Evolutionary conservation across 2,888 invertebrate species (phyloP), one percentile per base, ranked within the genome.

Genomic region (Tachina grossa): DNA sequence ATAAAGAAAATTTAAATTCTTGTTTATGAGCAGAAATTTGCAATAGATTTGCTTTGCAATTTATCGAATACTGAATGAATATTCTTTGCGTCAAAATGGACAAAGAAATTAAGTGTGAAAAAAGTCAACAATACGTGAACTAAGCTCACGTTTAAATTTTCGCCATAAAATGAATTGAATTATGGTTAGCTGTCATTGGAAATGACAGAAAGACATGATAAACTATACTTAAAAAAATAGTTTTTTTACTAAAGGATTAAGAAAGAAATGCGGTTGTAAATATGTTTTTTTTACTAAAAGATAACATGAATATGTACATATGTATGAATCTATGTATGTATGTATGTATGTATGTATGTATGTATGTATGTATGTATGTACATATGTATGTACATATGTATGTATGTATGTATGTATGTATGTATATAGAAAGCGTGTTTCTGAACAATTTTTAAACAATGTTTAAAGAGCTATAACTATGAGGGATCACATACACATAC

Each of bases 101-200:
- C 72, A 78, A 72, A 74, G 47, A 66, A 77, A 31, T 72, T 77
- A 72, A 72, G 66, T 66, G 77, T 72, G 65, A 66, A 72, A 77
- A 57, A 19, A 16, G 9, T 22, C 14, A 47, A 59, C 57, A 66
- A 66, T 66, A 78, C 83, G 65, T 83, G 83, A 59, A 83, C 39
- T 41, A 61, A 66, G 22, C 66, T 83, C 83, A 78, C 77, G 77
- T 83, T 78, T 83, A 53, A 78, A 53, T 83, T 72, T 78, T 83
- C 72, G 69, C 87, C 79, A 84, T 78, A 83, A 86, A 87, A 85
- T 78, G 86, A 86, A 85, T 87, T 89, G 88, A 88, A 88, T 88
- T 88, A 88, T 87, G 81, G 88, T 86, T 72, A 83, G 87, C 85
- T 89, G 89, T 88, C 85, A 88, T 87, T 88, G 59, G 4, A 66